phyloP scores from a whole-genome alignment of 2,113 vertebrate species.

The Columba janthina region DNA sequence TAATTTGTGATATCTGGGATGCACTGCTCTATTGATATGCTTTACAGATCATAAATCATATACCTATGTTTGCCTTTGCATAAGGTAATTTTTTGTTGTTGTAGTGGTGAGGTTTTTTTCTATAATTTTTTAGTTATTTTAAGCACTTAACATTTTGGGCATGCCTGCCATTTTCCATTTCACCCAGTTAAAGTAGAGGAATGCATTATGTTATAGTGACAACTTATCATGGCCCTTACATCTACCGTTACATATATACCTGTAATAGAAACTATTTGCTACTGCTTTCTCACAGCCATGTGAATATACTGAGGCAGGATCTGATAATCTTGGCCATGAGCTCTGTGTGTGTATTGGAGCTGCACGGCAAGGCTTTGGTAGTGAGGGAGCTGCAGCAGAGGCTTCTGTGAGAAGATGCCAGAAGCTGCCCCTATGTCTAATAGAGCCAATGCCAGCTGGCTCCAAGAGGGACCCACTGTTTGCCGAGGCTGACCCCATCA shows the following conservation, averaged over 20 bases:
- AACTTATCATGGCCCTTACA: background rate
- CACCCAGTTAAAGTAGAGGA: background rate
- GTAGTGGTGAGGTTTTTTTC: too few relatives aligned
- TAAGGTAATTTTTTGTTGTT: too few relatives aligned
- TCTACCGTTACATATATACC: fast-evolving
- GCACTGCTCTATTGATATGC: background rate
- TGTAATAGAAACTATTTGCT: background rate
- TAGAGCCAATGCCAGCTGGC: too few relatives aligned
- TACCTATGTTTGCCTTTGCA: background rate
- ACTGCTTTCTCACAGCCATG: background rate
- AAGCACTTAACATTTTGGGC: background rate
- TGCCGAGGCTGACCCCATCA: fast-evolving
- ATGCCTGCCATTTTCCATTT: background rate
- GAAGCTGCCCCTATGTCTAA: too few relatives aligned
- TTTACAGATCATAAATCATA: background rate
- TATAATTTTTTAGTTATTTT: background rate
- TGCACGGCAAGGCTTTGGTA: too few relatives aligned
- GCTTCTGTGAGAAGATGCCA: too few relatives aligned
- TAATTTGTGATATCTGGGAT: background rate
- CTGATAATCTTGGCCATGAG: background rate
- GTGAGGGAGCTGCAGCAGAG: too few relatives aligned
- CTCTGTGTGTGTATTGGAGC: background rate
- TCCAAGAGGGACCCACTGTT: too few relatives aligned
- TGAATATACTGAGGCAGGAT: background rate
- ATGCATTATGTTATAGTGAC: background rate